Evolutionary conservation across 1,140 invertebrate genomes (phyloP).

Genomic region (Harlomillsia oculata): DNA sequence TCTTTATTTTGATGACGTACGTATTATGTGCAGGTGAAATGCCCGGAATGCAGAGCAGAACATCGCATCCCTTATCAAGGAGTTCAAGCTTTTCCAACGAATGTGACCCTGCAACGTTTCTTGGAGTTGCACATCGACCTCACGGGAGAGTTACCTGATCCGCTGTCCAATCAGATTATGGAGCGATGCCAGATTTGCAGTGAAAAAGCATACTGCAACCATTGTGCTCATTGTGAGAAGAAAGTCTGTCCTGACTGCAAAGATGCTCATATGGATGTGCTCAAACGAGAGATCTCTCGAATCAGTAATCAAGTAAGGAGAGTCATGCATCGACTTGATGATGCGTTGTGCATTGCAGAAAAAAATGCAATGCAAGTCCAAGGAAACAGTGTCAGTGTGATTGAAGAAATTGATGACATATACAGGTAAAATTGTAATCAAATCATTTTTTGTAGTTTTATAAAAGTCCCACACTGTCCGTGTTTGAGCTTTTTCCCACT

Average conservation of each 20-base stretch:
- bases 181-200: conserved; percentile 64
- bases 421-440: too few species aligned
- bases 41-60: conserved; percentile 96
- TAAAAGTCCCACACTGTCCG: too few species aligned
- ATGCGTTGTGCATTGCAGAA: conserved; percentile 68
- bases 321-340: conserved; percentile 73
- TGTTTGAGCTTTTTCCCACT: too few species aligned
- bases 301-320: conserved; percentile 82
- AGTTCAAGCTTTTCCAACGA: conserved; percentile 88
- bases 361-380: conserved; percentile 74
- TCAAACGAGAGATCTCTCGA: conserved; percentile 82
- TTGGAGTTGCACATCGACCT: conserved; percentile 82
- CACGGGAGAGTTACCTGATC: conserved; percentile 79
- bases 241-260: conserved; percentile 84
- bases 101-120: conserved; percentile 89
- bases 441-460: too few species aligned
- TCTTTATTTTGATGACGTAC: too few species aligned
- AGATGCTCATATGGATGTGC: conserved; percentile 88
- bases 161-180: conserved; percentile 57
- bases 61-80: conserved; percentile 94
- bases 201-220: conserved; percentile 80
- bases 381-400: conserved; percentile 70
- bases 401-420: conserved; percentile 87
- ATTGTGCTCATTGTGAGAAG: conserved; percentile 89
- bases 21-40: conserved; percentile 66